phyloP scores from a whole-genome alignment of 2,797 vertebrate species.

The Pseudochaenichthys georgianus region DNA sequence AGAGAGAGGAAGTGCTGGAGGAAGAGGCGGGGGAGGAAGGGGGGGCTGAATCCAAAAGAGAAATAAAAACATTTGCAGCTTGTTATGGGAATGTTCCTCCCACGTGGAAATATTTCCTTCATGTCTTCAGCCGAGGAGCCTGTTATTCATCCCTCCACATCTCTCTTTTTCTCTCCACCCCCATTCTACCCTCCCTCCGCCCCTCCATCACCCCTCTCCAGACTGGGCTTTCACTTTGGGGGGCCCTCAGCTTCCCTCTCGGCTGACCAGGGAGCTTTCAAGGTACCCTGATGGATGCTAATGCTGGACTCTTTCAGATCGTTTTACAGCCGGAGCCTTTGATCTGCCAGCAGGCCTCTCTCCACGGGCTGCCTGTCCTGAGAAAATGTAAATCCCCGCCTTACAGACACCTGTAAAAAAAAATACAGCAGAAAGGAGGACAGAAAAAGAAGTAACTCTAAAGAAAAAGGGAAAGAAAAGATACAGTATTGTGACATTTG shows the following conservation, averaged over 20 bases:
- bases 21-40: neutral
- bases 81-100: constrained; percentile 87
- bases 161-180: constrained; percentile 24
- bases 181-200: constrained; percentile 44
- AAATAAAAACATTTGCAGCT: constrained; percentile 70
- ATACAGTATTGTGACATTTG: constrained; percentile 80
- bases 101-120: constrained; percentile 77
- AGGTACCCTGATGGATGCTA: constrained; percentile 93
- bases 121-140: constrained; percentile 43
- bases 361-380: constrained; percentile 84
- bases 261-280: constrained; percentile 90
- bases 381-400: constrained; percentile 85
- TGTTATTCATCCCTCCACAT: constrained; percentile 48
- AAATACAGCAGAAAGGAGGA: constrained; percentile 72
- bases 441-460: constrained; percentile 76
- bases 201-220: constrained; percentile 82
- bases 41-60: constrained; percentile 35
- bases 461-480: constrained; percentile 75
- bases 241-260: constrained; percentile 88
- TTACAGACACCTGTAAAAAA: constrained; percentile 86
- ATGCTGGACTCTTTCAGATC: constrained; percentile 91
- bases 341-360: constrained; percentile 91
- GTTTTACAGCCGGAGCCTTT: constrained; percentile 90
- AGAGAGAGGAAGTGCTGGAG: constrained; percentile 14
- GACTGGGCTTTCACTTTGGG: constrained; percentile 90